Evolutionary conservation across 2,113 vertebrate species (phyloP), one percentile per base, ranked within the genome.

Genomic region (Podarcis raffonei): DNA sequence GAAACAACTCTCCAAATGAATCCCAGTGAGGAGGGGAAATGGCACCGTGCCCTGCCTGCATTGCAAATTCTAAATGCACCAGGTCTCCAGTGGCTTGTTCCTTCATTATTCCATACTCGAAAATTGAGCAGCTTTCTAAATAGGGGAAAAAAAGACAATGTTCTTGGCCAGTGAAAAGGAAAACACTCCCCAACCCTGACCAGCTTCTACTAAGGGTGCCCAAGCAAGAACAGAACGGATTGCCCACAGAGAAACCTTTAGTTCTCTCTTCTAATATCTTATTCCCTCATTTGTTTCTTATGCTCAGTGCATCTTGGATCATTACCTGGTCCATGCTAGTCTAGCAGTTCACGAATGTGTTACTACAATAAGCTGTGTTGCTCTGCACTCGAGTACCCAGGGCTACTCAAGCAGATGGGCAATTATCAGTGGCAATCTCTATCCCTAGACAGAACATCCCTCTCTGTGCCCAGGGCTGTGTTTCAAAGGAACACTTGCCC

Each of bases 1-100:
- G 90, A 92, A 94, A 93, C 92, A 93, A 87, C 84, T 89, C 80
- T 92, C 89, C 90, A 96, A 96, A 94, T 90, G 87, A 92, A 90
- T 90, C 88, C 83, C 92, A 85, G 75, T 85, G 93, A 95, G 89
- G 37, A 76, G n/a, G 74, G 90, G 92, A 89, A 48, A 77, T 89
- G 88, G 93, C 94, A 93, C 23, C 18, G 5, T 87, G 93, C 91
- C 87, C 89, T 92, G 90, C 84, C 93, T 93, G 90, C 85, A 94
- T 91, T 89, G 88, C 85, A 90, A 91, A 91, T 81, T 88, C 93
- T 92, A 93, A 95, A 90, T 32, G 90, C 42, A 25, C 85, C 77
- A 71, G 16, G 78, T 9, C 85, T 94, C 90, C 75, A 89, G 89
- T 66, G 85, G 81, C 79, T 93, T 84, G 30, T 69, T 81, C 89